Percentiles rank a stretch among this genome's conserved stretches.
These are phyloP conservation scores for Dilophus febrilis DNA, from an alignment of 2,888 invertebrate species.

Conservation along the genomic window DNA sequence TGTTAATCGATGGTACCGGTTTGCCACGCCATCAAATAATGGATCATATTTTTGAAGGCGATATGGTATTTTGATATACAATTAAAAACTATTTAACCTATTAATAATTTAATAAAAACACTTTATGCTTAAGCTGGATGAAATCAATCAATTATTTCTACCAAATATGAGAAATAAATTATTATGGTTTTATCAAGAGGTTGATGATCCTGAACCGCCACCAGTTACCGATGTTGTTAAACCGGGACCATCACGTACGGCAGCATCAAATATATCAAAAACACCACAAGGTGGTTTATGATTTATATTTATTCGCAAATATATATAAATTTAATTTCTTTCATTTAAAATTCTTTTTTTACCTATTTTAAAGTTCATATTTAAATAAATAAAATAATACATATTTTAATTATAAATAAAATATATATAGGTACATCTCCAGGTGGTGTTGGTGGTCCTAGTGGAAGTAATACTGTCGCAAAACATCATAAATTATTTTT, in stretches of 20 bases:
- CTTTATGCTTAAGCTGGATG: conserved; percentile 48
- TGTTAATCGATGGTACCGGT: conserved; percentile 69
- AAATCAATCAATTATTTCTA: conserved; percentile 71
- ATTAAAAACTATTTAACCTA: not conserved
- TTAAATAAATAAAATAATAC: too few species aligned
- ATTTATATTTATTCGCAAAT: not conserved
- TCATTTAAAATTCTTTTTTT: too few species aligned
- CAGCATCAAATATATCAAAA: conserved; percentile 30
- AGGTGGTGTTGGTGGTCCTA: conserved; percentile 22
- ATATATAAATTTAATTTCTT: not conserved
- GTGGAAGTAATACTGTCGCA: conserved; percentile 11
- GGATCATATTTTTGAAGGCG: conserved; percentile 80
- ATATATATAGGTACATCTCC: conserved; percentile 22
- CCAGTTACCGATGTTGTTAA: conserved; percentile 26
- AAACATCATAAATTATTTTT: conserved; percentile 63
- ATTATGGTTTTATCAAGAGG: conserved; percentile 79
- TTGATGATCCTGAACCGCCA: conserved; percentile 45
- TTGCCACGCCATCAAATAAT: conserved; percentile 69
- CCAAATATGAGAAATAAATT: conserved; percentile 73
- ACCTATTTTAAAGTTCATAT: too few species aligned
- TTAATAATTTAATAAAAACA: not conserved
- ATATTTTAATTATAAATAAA: not conserved
- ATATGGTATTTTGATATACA: conserved; percentile 44
- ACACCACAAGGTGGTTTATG: conserved; percentile 24
- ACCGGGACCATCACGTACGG: conserved; percentile 33